Conservation (phyloP, 2,797 vertebrate genomes). For the Xerus rutilus region DNA sequence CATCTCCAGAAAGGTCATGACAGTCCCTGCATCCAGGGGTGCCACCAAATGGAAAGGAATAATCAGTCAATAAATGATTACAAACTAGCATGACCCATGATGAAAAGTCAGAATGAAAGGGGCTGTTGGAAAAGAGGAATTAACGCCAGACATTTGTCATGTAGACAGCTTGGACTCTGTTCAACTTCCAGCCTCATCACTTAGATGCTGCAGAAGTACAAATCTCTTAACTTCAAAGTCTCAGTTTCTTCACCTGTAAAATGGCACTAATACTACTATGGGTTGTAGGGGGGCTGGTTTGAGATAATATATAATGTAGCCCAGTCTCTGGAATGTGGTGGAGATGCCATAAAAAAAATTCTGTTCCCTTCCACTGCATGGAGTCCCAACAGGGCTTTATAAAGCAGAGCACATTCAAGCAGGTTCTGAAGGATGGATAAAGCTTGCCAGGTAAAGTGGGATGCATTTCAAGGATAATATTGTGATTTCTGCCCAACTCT, state of each 20-base stretch:
- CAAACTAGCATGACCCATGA: not conserved
- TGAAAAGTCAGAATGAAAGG: not conserved
- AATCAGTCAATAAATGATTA: not conserved
- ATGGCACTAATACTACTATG: not conserved
- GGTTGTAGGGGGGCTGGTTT: not conserved
- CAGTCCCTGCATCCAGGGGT: not conserved
- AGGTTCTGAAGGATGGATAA: conserved; percentile 37
- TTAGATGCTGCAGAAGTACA: not conserved
- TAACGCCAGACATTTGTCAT: not conserved
- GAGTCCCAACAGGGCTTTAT: conserved; percentile 38
- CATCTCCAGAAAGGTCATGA: not conserved
- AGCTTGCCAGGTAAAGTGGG: conserved; percentile 69
- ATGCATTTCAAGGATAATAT: conserved; percentile 66
- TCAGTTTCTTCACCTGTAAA: not conserved
- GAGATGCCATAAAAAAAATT: not conserved
- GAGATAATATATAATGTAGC: not conserved
- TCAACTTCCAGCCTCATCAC: not conserved
- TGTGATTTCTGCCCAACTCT: conserved; percentile 76
- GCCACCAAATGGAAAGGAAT: not conserved
- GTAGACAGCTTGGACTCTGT: not conserved
- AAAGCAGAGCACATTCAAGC: not conserved
- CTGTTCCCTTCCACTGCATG: not conserved
- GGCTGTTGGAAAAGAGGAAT: not conserved
- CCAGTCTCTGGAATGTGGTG: not conserved
- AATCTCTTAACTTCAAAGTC: not conserved